Conservation (phyloP, 2,888 invertebrate genomes). For the Ormyrus labotus region DNA sequence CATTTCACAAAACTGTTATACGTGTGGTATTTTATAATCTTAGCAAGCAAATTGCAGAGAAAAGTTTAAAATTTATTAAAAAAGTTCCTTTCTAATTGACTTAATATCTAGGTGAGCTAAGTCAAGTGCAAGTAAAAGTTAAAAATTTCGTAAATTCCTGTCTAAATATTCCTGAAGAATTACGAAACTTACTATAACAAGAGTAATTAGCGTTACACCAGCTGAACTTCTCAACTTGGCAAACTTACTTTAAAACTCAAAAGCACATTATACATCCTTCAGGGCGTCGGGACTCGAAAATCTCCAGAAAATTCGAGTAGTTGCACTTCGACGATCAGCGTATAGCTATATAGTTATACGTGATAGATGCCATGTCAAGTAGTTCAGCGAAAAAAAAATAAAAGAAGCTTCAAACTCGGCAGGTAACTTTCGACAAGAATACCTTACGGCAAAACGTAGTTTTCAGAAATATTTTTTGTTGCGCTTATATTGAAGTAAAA, state of each 20-base stretch:
- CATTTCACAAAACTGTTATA: too few species aligned
- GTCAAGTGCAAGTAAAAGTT: neutral
- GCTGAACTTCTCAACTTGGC: slow-evolving; percentile 31
- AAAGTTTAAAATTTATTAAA: neutral
- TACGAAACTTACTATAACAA: slow-evolving; percentile 13
- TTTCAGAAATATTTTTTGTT: too few species aligned
- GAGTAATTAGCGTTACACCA: slow-evolving; percentile 29
- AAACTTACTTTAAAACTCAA: slow-evolving; percentile 46
- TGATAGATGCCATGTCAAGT: neutral
- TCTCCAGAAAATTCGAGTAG: slow-evolving; percentile 23
- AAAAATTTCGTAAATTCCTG: slow-evolving; percentile 2
- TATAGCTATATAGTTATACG: neutral
- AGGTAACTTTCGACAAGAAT: neutral
- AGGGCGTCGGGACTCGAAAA: slow-evolving; percentile 25
- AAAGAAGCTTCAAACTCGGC: slow-evolving; percentile 3
- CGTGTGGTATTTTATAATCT: too few species aligned
- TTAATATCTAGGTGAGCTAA: neutral
- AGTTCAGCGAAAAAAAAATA: neutral
- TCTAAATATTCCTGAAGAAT: slow-evolving; percentile 36
- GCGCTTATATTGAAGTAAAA: too few species aligned
- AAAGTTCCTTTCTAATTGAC: neutral
- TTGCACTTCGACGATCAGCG: slow-evolving; percentile 2
- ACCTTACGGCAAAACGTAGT: too few species aligned
- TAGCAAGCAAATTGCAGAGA: too few species aligned
- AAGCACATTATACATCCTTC: slow-evolving; percentile 24